Evolutionary conservation across 2,797 vertebrate genomes (phyloP).

Genomic region (Tragopan temminckii): DNA sequence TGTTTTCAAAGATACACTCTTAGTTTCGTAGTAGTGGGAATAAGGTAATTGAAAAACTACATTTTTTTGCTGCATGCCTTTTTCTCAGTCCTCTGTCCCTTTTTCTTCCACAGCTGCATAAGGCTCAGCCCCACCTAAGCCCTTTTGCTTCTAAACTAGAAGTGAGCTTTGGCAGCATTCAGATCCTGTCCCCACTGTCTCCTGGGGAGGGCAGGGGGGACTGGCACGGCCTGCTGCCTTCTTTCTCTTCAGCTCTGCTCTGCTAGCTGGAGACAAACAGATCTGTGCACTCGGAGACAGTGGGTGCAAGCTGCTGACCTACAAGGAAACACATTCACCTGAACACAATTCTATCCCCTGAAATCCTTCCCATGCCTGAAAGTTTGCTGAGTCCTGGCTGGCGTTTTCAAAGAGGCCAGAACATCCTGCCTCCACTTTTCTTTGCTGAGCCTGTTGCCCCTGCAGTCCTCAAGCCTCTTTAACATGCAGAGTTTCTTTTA

Average conservation of each 20-base stretch:
- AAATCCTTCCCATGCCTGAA: background rate
- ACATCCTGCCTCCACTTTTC: background rate
- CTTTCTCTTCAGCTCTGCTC: background rate
- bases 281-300: background rate
- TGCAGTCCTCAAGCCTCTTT: background rate
- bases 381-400: background rate
- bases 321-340: background rate
- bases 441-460: background rate
- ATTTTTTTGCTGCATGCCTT: background rate
- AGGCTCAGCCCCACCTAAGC: background rate
- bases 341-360: background rate
- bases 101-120: background rate
- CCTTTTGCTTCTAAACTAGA: background rate
- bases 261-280: background rate
- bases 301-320: background rate
- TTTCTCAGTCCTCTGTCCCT: background rate
- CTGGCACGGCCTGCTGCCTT: background rate
- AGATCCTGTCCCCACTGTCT: background rate
- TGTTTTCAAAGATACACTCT: background rate
- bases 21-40: slow-evolving; percentile 20
- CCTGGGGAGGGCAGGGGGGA: background rate
- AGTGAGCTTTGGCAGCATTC: background rate
- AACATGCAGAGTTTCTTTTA: background rate
- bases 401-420: background rate
- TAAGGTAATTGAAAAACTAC: background rate